These are phyloP conservation scores for Drosophila pandora DNA, from an alignment of 1,140 invertebrate species.

Conservation along the genomic window DNA sequence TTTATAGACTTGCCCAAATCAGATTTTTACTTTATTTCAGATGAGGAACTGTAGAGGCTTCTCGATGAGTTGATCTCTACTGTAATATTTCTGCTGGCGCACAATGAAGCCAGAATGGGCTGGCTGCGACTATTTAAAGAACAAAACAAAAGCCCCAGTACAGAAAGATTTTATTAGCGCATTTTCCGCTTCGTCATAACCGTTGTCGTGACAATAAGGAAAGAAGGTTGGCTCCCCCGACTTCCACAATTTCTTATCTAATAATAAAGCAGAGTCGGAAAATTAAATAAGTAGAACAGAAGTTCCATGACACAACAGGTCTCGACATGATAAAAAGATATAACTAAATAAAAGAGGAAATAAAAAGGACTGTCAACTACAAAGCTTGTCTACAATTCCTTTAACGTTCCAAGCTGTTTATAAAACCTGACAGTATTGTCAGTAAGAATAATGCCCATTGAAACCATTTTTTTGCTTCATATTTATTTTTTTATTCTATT, in stretches of 20 bases:
- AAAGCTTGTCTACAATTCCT: background rate
- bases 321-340: background rate
- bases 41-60: no score
- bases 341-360: background rate
- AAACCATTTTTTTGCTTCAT: no score
- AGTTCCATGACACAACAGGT: background rate
- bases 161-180: slow-evolving; percentile 22
- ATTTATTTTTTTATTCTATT: background rate
- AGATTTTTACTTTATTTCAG: no score
- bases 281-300: slow-evolving; percentile 31
- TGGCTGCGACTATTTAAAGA: background rate
- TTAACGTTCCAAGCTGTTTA: background rate
- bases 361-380: slow-evolving; percentile 1
- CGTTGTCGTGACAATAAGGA: slow-evolving; percentile 27
- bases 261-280: slow-evolving; percentile 32
- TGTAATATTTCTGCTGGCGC: slow-evolving; percentile 5
- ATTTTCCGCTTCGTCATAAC: slow-evolving; percentile 30
- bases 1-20: slow-evolving; percentile 3
- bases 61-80: background rate
- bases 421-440: background rate
- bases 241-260: slow-evolving; percentile 17
- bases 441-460: no score
- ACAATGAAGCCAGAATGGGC: slow-evolving; percentile 12
- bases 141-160: slow-evolving; percentile 21
- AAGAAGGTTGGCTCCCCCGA: background rate